Evolutionary conservation across 2,888 invertebrate species (phyloP).

Genomic region (Nemotelus nigrinus): DNA sequence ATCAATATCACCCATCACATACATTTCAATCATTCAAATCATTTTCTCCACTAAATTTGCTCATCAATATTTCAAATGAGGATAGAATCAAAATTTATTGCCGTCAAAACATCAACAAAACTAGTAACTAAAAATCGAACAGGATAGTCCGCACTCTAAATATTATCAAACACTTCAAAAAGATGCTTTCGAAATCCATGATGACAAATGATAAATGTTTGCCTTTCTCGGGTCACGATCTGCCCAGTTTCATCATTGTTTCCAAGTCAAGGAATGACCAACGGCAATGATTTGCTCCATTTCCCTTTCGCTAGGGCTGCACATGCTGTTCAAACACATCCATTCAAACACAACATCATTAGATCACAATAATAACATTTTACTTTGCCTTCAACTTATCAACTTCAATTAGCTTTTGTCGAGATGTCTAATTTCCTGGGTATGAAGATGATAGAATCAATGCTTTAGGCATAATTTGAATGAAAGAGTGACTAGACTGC

Average conservation of each 20-base stretch:
- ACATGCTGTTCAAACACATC: slow-evolving; percentile 6
- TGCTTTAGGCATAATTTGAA: neutral
- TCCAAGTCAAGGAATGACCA: slow-evolving; percentile 4
- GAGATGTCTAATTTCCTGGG: neutral
- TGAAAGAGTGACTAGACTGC: neutral
- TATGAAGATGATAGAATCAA: neutral
- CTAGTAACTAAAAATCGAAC: neutral
- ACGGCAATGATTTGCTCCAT: neutral
- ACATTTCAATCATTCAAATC: too few species aligned
- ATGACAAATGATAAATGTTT: neutral
- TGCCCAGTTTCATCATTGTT: neutral
- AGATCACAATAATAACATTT: slow-evolving; percentile 4
- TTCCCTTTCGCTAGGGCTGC: neutral
- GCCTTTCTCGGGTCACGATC: neutral
- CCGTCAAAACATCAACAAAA: too few species aligned
- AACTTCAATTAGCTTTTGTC: slow-evolving; percentile 25
- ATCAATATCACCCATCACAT: too few species aligned
- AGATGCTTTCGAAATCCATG: neutral
- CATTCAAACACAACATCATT: slow-evolving; percentile 3
- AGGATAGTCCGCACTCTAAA: neutral
- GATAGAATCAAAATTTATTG: too few species aligned
- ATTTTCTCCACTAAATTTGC: too few species aligned
- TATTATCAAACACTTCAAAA: neutral
- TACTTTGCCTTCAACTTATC: slow-evolving; percentile 17
- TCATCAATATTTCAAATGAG: too few species aligned